These are phyloP conservation scores for Ectropis crepuscularia DNA, from an alignment of 2,888 invertebrate genomes.

Conservation along the genomic window DNA sequence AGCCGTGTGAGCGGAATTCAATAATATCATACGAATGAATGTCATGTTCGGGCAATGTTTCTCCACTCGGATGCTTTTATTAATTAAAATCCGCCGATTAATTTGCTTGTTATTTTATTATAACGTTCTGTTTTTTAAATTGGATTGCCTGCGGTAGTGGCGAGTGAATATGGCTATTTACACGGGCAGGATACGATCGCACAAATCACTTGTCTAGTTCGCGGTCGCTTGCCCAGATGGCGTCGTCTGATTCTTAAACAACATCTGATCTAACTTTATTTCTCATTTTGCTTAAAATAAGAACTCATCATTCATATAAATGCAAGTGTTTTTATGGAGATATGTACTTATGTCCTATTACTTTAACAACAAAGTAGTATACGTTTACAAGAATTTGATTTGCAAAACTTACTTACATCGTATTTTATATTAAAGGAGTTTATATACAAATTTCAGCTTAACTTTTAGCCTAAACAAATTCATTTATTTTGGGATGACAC, in stretches of 20 bases:
- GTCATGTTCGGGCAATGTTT: conserved; percentile 44
- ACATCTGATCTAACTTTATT: neutral
- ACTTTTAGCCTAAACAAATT: no score
- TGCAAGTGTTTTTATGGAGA: no score
- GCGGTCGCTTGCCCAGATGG: conserved; percentile 20
- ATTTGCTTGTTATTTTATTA: conserved; percentile 36
- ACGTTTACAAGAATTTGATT: no score
- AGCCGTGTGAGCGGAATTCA: conserved; percentile 50
- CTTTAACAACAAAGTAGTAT: no score
- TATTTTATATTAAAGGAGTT: no score
- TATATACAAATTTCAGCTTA: no score
- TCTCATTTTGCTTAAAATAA: no score
- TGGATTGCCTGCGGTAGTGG: conserved; percentile 20
- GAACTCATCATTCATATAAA: no score
- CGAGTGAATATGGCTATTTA: conserved; percentile 19
- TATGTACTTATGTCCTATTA: no score
- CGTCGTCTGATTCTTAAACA: conserved; percentile 10
- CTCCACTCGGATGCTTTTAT: conserved; percentile 44
- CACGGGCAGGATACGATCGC: conserved; percentile 12
- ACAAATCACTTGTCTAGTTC: conserved; percentile 20
- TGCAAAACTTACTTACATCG: no score
- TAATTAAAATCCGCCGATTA: conserved; percentile 48
- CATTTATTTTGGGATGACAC: no score
- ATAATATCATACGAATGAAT: conserved; percentile 47
- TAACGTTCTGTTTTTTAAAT: conserved; percentile 28